Conservation (phyloP, 2,113 vertebrate genomes). For the Orycteropus afer region DNA sequence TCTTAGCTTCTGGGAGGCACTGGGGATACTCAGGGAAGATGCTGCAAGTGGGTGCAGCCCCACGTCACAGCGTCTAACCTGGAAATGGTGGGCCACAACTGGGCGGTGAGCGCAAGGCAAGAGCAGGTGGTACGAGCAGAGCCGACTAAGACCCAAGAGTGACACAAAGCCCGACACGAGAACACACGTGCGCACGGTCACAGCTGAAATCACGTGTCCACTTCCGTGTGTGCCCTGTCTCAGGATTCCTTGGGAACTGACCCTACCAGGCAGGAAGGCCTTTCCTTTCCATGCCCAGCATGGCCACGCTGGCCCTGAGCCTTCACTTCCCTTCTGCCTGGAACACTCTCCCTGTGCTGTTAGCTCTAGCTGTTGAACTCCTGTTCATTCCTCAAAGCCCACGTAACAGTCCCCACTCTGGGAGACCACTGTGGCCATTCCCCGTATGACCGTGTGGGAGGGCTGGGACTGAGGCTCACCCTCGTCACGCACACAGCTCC, state of each 20-base stretch:
- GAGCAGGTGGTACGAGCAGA: fast-evolving
- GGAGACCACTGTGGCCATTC: too few relatives aligned
- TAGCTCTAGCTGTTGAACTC: fast-evolving
- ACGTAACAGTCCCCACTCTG: not conserved
- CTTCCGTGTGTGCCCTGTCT: fast-evolving
- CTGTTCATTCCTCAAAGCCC: not conserved
- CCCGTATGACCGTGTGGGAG: not conserved
- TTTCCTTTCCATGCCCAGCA: fast-evolving
- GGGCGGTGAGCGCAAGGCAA: not conserved
- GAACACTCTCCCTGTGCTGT: not conserved
- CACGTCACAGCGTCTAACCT: fast-evolving
- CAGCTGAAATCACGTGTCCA: fast-evolving
- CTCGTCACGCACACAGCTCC: too few relatives aligned
- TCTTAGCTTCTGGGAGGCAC: not conserved
- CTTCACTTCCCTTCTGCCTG: fast-evolving
- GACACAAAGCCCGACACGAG: fast-evolving
- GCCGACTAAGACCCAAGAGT: too few relatives aligned
- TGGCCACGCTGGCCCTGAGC: fast-evolving
- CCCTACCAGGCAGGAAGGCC: fast-evolving
- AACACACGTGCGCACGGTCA: fast-evolving
- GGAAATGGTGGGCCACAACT: not conserved
- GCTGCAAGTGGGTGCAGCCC: not conserved
- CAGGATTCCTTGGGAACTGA: fast-evolving
- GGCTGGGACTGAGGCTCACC: not conserved
- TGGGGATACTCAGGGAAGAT: not conserved